Percentiles rank a stretch among this genome's conserved stretches.
Conservation (phyloP, 2,797 vertebrate genomes). For the Gymnopithys bicolor region DNA sequence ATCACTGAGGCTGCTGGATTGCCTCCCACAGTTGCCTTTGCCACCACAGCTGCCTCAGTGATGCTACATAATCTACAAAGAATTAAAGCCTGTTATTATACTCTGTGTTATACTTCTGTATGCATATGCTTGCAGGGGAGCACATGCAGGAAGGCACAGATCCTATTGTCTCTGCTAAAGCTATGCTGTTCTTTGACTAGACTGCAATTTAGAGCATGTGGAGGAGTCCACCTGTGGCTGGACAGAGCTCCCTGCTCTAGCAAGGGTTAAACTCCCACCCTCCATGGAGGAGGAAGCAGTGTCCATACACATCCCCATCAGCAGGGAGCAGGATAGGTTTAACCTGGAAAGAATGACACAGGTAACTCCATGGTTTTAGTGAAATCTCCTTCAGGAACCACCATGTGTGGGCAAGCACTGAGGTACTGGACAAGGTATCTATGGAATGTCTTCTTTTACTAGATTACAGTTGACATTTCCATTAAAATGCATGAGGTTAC, state of each 20-base stretch:
- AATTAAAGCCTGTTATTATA: neutral
- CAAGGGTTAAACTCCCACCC: neutral
- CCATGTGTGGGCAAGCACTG: neutral
- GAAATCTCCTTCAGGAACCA: neutral
- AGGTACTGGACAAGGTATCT: neutral
- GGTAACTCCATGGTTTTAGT: rapidly evolving
- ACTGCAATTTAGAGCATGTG: neutral
- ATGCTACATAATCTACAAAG: neutral
- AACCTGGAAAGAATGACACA: neutral
- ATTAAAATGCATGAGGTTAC: constrained; percentile 43
- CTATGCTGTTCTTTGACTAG: neutral
- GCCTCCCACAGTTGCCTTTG: neutral
- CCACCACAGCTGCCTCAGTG: neutral
- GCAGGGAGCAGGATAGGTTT: neutral
- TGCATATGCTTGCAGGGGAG: neutral
- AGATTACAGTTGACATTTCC: neutral
- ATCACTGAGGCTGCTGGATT: neutral
- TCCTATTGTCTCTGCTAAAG: neutral
- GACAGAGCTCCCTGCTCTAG: neutral
- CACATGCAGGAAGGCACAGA: neutral
- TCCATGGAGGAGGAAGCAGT: neutral
- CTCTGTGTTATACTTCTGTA: neutral
- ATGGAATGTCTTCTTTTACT: neutral
- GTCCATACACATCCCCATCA: rapidly evolving
- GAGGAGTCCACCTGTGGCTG: neutral